Conservation (phyloP, 2,797 vertebrate genomes). For the Micropoecilia bifurca region DNA sequence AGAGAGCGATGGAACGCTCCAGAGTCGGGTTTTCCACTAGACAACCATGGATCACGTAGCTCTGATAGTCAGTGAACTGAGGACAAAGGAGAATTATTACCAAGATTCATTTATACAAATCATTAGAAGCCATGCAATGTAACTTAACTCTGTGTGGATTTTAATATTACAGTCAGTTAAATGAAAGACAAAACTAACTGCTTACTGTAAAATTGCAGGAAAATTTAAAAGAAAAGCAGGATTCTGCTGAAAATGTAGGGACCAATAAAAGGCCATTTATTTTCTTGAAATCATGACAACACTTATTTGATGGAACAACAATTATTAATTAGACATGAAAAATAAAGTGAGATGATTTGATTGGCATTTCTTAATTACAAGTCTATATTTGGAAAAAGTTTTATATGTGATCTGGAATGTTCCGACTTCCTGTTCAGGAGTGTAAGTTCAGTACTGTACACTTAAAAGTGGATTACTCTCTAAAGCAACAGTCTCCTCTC, state of each 20-base stretch:
- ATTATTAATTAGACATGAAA: neutral
- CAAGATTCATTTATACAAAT: neutral
- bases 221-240: neutral
- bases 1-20: constrained; percentile 95
- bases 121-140: neutral
- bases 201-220: neutral
- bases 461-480: neutral
- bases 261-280: neutral
- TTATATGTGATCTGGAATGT: neutral
- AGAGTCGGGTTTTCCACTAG: constrained; percentile 93
- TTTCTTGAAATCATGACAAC: neutral
- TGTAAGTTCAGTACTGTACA: neutral
- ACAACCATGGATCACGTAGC: constrained; percentile 93
- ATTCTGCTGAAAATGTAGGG: neutral
- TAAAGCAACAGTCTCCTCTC: neutral
- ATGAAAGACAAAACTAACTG: neutral
- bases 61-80: constrained; percentile 97
- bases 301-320: neutral
- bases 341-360: neutral
- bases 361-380: neutral
- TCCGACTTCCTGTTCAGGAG: neutral
- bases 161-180: neutral
- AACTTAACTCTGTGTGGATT: neutral
- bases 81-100: neutral
- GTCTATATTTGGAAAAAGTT: neutral